Base-by-base conservation (phyloP, 2,113 vertebrate species). In the Chionis minor region DNA sequence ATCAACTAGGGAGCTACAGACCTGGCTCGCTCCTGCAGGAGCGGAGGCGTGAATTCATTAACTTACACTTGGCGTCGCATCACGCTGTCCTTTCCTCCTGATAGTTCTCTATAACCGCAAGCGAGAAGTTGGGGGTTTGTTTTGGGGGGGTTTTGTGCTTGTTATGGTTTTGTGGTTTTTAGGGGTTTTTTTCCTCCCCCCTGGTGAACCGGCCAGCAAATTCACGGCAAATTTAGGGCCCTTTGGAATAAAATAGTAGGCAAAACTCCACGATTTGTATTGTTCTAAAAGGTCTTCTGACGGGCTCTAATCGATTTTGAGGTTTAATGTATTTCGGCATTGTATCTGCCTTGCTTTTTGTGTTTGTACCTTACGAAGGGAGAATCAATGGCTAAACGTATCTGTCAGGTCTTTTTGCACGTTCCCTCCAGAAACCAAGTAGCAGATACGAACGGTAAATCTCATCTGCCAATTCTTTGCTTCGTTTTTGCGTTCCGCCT, bases 1-100 rank as follows among this genome's bases (percentile, higher is more conserved):
- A 65, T 83, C 97, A 91, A 6, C 80, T 27, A 56, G 94, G 49
- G 92, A 94, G 74, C 90, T 56, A 4, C 67, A 78, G 90, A 75
- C 61, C 38, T 44, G 65, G 63, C 66, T 86, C 21, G 47, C 78
- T 95, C 84, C 38, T 32, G 74, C 70, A 12, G 78, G 47, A 70
- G 56, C 88, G 58, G 83, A 45, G 86, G 72, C 90, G 38, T 81
- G 65, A 86, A 96, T 81, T 95, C 96, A 95, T 94, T 90, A 93
- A 85, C 92, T 94, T 86, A 47, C 82, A 33, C 75, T 94, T 66
- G 93, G 86, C 92, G 69, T 44, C 79, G 74, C 85, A 67, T 94
- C 85, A 89, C 77, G 72, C 81, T 45, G 79, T 42, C 70, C 67
- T 52, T 86, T 72, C n/a, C 69, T 94, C 88, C 89, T 65, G 8